Conservation (phyloP, 2,113 vertebrate species). For the Prunella fulvescens region DNA sequence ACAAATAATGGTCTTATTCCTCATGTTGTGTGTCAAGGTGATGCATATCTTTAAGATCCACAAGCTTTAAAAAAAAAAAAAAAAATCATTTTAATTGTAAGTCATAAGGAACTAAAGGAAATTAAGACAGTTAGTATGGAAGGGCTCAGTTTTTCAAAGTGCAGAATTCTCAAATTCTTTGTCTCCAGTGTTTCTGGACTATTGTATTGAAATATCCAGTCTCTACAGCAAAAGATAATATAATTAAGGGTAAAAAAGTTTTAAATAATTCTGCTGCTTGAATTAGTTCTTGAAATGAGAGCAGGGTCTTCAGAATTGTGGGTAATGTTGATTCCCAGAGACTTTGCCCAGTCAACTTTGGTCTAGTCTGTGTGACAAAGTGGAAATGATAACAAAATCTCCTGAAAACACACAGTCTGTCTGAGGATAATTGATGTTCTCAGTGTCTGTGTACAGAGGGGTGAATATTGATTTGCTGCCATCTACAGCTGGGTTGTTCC, state of each 20-base stretch:
- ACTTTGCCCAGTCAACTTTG: neutral
- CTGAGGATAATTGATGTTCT: neutral
- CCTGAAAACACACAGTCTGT: neutral
- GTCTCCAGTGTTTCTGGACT: neutral
- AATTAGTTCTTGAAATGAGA: neutral
- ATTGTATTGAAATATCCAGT: neutral
- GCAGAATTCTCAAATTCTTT: neutral
- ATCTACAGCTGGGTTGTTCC: conserved; percentile 55
- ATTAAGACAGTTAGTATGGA: neutral
- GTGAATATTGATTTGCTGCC: conserved; percentile 53
- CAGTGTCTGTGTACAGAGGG: neutral
- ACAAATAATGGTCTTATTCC: neutral
- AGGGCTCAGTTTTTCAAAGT: neutral
- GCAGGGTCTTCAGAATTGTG: neutral
- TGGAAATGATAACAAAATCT: neutral
- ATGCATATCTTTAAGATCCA: neutral
- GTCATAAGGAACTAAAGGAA: neutral
- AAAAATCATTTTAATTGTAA: neutral
- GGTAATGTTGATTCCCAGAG: neutral
- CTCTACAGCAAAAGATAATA: neutral
- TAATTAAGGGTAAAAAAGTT: neutral
- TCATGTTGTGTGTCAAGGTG: neutral
- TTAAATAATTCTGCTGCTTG: neutral
- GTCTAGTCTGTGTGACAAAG: neutral
- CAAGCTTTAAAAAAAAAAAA: neutral